Evolutionary conservation across 2,888 invertebrate genomes (phyloP), one percentile per base, ranked within the genome.

Genomic region (Lasioglossum zephyrum): DNA sequence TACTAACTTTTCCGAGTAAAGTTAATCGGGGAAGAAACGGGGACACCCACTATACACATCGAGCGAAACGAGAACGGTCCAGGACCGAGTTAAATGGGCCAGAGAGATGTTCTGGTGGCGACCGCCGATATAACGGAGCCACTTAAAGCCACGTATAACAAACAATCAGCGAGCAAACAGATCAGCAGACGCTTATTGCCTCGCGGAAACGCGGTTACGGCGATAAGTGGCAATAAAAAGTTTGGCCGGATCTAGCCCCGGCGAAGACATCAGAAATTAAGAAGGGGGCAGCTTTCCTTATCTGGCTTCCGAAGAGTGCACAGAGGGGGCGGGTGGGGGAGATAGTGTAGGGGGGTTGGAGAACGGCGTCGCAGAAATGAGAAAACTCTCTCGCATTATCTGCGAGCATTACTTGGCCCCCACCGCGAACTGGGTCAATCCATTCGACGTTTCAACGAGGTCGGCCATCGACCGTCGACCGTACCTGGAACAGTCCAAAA

Each of bases 361-460:
- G 69, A 49, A 69, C 2, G 77, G 66, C 89, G 81, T 85, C 77
- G 80, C 72, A 84, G 79, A 84, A 87, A 89, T 88, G 85, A 90
- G 86, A 87, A 84, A 85, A 84, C 69, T 88, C 85, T 89, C 66
- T 66, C 79, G 85, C 81, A 82, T 89, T 91, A 89, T 86, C 84
- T 77, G 79, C 57, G 63, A 74, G 83, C 84, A 88, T 89, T 89
- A 87, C 88, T 85, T 84, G 69, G 73, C 53, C 44, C 36, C 49
- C 49, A 26, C 69, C 70, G 36, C 36, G 80, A 91, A 90, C 85
- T 91, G 85, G 90, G 89, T 91, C 90, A 87, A 88, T 88, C 87
- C 77, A 81, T 88, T 87, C 84, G 84, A 79, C 82, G 87, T 86
- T 84, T 86, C 77, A 70, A 77, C 53, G 72, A 76, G 88, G 72